Evolutionary conservation across 2,797 vertebrate genomes (phyloP).

Genomic region (Karalla daura): DNA sequence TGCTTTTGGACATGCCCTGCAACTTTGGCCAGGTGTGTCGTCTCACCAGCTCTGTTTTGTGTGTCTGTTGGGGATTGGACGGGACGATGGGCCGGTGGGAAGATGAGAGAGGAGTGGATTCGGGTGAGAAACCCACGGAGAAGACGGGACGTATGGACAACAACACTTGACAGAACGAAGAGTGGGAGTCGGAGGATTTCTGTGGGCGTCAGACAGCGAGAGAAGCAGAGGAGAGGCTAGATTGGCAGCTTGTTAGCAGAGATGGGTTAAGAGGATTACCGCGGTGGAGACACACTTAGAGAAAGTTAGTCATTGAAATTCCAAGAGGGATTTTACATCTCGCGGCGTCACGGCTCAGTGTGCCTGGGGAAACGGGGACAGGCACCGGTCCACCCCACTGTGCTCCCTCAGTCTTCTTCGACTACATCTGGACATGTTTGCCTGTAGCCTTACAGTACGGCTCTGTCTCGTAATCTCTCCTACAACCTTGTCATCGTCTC

Average conservation of each 20-base stretch:
- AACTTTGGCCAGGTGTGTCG: no score
- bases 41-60: no score
- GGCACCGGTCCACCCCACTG: constrained; percentile 30
- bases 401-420: constrained; percentile 18
- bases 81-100: not conserved
- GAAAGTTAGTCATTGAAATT: constrained; percentile 55
- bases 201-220: not conserved
- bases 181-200: not conserved
- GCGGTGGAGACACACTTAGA: constrained; percentile 25
- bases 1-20: no score
- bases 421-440: constrained; percentile 33
- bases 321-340: constrained; percentile 33
- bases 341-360: constrained; percentile 16
- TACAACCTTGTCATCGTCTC: not conserved
- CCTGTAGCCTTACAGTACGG: constrained; percentile 9
- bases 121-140: no score
- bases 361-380: constrained; percentile 36
- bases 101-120: constrained; percentile 3
- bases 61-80: no score
- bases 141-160: not conserved
- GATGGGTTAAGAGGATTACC: constrained; percentile 46
- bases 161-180: not conserved
- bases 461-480: constrained; percentile 8
- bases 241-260: constrained; percentile 33
- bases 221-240: not conserved